Evolutionary conservation across 1,140 invertebrate genomes (phyloP).

Genomic region (Ceratosolen solmsi): DNA sequence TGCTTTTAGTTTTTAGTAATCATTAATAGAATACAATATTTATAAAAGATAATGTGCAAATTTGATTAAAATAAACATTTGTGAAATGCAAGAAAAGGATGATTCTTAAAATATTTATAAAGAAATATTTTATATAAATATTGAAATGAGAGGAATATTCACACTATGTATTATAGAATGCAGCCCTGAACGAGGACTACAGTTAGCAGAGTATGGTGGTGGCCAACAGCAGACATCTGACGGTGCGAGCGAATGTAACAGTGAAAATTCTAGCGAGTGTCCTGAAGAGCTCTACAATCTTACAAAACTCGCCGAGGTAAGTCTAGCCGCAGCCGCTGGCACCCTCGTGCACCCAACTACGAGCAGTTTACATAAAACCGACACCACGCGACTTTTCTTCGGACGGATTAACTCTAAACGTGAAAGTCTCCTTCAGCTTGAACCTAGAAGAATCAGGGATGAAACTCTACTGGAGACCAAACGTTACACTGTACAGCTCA

Average conservation of each 20-base stretch:
- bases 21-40: no score
- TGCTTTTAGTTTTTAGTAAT: no score
- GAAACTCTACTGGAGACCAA: neutral
- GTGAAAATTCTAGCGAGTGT: slow-evolving; percentile 71
- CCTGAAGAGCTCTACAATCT: slow-evolving; percentile 84
- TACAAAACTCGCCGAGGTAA: slow-evolving; percentile 83
- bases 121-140: no score
- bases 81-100: no score
- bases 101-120: no score
- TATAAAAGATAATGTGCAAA: no score
- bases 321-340: slow-evolving; percentile 78
- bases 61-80: no score
- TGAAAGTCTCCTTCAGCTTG: slow-evolving; percentile 59
- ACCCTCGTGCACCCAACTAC: slow-evolving; percentile 64
- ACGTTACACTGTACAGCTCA: neutral
- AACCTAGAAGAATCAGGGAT: slow-evolving; percentile 40
- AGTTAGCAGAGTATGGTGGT: slow-evolving; percentile 65
- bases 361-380: neutral
- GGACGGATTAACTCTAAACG: slow-evolving; percentile 66
- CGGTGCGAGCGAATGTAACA: slow-evolving; percentile 70
- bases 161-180: slow-evolving; percentile 62
- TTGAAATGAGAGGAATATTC: no score
- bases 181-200: slow-evolving; percentile 66
- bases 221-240: slow-evolving; percentile 67
- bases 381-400: slow-evolving; percentile 38